phyloP scores from a whole-genome alignment of 2,113 vertebrate genomes.

The Anser cygnoides region DNA sequence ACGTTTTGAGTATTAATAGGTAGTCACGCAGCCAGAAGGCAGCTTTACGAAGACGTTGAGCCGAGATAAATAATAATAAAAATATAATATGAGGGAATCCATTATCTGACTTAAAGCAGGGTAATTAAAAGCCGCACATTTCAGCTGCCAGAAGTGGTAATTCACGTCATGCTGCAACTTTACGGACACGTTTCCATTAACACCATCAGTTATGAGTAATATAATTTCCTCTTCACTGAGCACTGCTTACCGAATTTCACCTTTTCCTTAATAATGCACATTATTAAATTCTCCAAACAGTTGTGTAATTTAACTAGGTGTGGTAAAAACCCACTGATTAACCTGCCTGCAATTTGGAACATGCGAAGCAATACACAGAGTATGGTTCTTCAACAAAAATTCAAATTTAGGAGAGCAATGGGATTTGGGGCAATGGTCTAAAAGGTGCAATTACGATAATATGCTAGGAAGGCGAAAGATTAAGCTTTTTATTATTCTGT shows the following conservation, averaged over 20 bases:
- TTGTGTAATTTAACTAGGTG: not conserved
- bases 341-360: not conserved
- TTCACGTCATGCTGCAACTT: not conserved
- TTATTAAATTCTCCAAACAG: not conserved
- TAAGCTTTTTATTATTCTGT: slow-evolving; percentile 43
- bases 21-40: not conserved
- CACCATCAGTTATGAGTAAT: not conserved
- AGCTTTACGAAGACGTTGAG: not conserved
- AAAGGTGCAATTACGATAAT: not conserved
- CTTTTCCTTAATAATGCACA: not conserved
- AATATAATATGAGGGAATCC: not conserved
- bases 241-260: not conserved
- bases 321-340: not conserved
- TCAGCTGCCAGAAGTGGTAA: not conserved
- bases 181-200: not conserved
- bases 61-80: slow-evolving; percentile 2
- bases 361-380: not conserved
- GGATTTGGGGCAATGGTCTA: not conserved
- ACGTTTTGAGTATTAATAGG: not conserved
- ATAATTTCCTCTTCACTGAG: not conserved
- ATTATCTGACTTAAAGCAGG: not conserved
- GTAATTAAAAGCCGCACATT: not conserved
- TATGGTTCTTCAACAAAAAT: not conserved
- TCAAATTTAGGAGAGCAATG: not conserved
- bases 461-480: not conserved